A percentile compares a stretch with the other conserved stretches of the same genome.
phyloP scores from a whole-genome alignment of 2,888 invertebrate species.

The Plebejus argus region DNA sequence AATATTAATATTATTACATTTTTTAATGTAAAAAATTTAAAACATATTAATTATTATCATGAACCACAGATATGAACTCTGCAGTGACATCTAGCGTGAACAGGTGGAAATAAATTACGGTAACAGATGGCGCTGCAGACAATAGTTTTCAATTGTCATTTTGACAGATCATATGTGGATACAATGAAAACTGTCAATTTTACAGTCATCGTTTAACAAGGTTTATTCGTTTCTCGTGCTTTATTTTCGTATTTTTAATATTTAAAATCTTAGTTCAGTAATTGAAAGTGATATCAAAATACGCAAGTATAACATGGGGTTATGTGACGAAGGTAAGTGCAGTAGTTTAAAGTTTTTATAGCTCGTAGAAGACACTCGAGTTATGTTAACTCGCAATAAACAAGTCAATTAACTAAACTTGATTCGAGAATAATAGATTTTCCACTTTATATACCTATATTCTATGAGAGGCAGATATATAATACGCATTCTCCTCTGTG shows the following conservation, averaged over 20 bases:
- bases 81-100: background rate
- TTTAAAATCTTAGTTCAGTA: slow-evolving; percentile 17
- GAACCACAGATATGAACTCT: background rate
- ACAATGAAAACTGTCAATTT: slow-evolving; percentile 6
- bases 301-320: slow-evolving; percentile 56
- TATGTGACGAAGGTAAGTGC: slow-evolving; percentile 72
- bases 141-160: slow-evolving; percentile 12
- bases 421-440: slow-evolving; percentile 43
- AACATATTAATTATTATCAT: no score
- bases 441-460: slow-evolving; percentile 20
- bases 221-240: background rate
- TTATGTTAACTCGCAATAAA: slow-evolving; percentile 53
- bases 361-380: background rate
- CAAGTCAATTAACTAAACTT: slow-evolving; percentile 62
- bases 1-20: no score
- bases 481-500: background rate
- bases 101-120: background rate
- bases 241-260: slow-evolving; percentile 14
- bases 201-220: slow-evolving; percentile 2
- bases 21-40: no score
- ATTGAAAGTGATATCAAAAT: slow-evolving; percentile 32
- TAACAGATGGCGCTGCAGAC: slow-evolving; percentile 10
- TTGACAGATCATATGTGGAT: slow-evolving; percentile 21
- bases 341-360: slow-evolving; percentile 32
- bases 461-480: background rate